Percentiles rank a stretch among this genome's conserved stretches.
These are phyloP conservation scores for Lasius fuliginosus DNA, from an alignment of 2,888 invertebrate species.

Conservation along the genomic window DNA sequence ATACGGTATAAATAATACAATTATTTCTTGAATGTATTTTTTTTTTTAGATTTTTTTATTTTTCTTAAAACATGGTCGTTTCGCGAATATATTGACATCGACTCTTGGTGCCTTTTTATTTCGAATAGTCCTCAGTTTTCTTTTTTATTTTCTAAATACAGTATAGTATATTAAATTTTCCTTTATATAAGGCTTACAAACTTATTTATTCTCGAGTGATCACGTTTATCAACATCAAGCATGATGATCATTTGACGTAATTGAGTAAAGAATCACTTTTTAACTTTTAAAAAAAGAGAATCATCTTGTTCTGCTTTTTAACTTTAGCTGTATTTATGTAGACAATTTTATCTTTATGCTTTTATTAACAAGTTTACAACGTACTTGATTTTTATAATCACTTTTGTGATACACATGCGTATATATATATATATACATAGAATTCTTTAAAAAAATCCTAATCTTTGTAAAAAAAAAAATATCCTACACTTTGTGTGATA, in stretches of 20 bases:
- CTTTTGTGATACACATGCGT: conserved; percentile 51
- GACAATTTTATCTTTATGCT: conserved; percentile 9
- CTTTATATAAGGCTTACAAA: not conserved
- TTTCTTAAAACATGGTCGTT: conserved; percentile 50
- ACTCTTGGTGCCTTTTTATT: not conserved
- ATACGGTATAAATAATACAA: conserved; percentile 77
- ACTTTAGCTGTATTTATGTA: not conserved
- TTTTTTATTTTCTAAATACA: not conserved
- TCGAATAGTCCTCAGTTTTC: not conserved
- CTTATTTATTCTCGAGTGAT: not conserved
- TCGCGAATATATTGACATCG: not conserved
- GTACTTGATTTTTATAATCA: conserved; percentile 44
- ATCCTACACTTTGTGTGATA: conserved; percentile 50
- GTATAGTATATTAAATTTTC: not conserved
- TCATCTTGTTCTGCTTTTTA: not conserved
- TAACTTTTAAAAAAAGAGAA: not conserved
- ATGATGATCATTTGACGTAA: not conserved
- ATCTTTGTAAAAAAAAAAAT: not conserved
- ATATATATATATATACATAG: conserved; percentile 32
- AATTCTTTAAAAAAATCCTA: not conserved
- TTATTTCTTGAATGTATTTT: conserved; percentile 63
- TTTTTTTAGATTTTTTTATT: conserved; percentile 43
- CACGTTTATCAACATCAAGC: not conserved
- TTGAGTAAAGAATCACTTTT: not conserved
- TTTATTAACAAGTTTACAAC: not conserved